phyloP scores from a whole-genome alignment of 2,888 invertebrate genomes.

The Anorthoa munda region DNA sequence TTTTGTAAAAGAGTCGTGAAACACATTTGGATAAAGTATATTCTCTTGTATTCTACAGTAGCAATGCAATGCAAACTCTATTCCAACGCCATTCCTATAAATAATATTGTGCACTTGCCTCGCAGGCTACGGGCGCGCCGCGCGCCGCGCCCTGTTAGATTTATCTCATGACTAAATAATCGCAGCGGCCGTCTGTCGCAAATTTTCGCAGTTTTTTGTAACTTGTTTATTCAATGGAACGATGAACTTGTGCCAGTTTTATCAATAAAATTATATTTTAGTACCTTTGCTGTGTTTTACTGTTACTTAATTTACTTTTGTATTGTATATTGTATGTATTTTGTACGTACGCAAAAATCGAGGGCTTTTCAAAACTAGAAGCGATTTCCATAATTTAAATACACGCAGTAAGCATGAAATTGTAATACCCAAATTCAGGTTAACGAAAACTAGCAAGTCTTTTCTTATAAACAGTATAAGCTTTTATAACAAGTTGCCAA shows the following conservation, averaged over 20 bases:
- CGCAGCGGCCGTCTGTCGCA: conserved; percentile 47
- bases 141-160: conserved; percentile 52
- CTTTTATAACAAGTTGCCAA: no score
- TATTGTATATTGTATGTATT: neutral
- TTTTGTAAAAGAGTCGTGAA: no score
- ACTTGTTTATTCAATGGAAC: conserved; percentile 58
- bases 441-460: no score
- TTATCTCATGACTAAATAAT: conserved; percentile 47
- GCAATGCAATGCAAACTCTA: conserved; percentile 46
- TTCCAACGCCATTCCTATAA: conserved; percentile 48
- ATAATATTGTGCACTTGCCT: conserved; percentile 49
- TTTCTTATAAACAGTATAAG: no score
- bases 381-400: no score
- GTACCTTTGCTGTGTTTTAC: conserved; percentile 3
- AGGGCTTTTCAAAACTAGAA: no score
- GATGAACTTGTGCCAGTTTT: conserved; percentile 23
- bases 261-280: conserved; percentile 25
- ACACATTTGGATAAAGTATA: no score
- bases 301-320: conserved; percentile 10
- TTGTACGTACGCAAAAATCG: no score
- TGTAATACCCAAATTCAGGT: no score
- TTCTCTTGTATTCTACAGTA: neutral
- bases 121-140: neutral
- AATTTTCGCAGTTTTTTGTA: conserved; percentile 49
- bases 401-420: no score